Conservation (phyloP, 2,888 invertebrate species). For the Drosophila neutralis region DNA sequence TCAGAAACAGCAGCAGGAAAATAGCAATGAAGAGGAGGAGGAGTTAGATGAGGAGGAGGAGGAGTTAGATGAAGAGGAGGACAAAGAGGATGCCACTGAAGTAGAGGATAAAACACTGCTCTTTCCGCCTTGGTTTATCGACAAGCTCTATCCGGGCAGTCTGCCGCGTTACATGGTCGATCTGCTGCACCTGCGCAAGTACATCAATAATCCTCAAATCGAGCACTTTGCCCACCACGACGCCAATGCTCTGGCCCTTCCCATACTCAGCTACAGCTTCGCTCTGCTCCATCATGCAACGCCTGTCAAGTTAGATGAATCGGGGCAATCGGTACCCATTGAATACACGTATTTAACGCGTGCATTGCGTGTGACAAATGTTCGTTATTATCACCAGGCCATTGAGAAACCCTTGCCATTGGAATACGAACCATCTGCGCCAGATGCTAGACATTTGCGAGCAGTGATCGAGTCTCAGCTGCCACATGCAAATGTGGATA, state of each 20-base stretch:
- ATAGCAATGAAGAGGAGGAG: conserved; percentile 10
- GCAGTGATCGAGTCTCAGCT: conserved; percentile 66
- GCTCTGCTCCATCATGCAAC: conserved; percentile 82
- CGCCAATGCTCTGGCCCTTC: conserved; percentile 87
- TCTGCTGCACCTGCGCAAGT: conserved; percentile 87
- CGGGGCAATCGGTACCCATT: conserved; percentile 50
- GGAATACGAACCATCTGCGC: conserved; percentile 66
- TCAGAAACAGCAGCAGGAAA: conserved; percentile 26
- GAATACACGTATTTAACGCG: conserved; percentile 83
- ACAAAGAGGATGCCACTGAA: conserved; percentile 21
- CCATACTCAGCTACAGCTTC: conserved; percentile 88
- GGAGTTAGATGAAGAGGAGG: too few species aligned
- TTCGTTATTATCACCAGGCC: conserved; percentile 75
- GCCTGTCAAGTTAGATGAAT: conserved; percentile 38
- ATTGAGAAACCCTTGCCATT: conserved; percentile 53
- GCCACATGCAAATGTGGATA: conserved; percentile 53
- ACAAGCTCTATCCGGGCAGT: conserved; percentile 87
- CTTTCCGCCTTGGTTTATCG: conserved; percentile 88
- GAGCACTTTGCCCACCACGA: conserved; percentile 88
- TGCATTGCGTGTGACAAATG: conserved; percentile 80
- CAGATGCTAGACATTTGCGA: conserved; percentile 73
- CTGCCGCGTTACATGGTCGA: conserved; percentile 90
- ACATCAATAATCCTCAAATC: conserved; percentile 89
- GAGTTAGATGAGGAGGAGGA: conserved; percentile 21
- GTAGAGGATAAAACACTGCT: conserved; percentile 60